Percentiles rank a stretch among this genome's conserved stretches.
Evolutionary conservation across 2,888 invertebrate genomes (phyloP).

Genomic region (Perithous albicinctus): DNA sequence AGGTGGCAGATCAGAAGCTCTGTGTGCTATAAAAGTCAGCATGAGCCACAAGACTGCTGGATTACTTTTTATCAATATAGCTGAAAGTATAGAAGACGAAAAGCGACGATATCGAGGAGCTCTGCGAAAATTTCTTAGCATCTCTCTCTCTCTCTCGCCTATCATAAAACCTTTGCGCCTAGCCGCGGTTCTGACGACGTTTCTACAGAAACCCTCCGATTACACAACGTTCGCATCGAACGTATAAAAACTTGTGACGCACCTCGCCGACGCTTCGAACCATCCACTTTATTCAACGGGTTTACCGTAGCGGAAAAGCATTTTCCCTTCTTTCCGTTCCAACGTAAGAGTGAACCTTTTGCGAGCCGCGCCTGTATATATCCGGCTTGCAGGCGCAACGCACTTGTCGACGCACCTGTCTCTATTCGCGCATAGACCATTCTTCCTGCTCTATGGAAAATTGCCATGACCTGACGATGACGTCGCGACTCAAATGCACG

Average conservation of each 20-base stretch:
- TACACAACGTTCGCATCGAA: neutral
- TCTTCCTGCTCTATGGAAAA: neutral
- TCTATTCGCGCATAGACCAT: neutral
- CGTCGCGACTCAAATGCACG: neutral
- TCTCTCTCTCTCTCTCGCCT: neutral
- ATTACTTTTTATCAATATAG: neutral
- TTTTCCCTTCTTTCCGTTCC: slow-evolving; percentile 1
- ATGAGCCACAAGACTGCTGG: neutral
- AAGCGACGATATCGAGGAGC: neutral
- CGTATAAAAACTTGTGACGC: neutral
- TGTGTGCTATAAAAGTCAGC: neutral
- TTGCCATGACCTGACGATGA: neutral
- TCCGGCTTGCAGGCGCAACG: neutral
- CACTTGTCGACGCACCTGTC: neutral
- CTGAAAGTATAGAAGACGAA: too few relatives aligned
- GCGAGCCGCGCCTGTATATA: neutral
- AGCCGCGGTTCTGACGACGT: neutral
- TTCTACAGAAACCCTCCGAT: neutral
- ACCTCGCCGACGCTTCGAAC: neutral
- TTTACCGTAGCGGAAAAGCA: neutral
- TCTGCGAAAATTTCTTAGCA: neutral
- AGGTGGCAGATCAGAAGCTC: neutral
- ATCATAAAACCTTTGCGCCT: neutral
- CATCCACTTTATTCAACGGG: slow-evolving; percentile 12
- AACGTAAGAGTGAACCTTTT: neutral